Evolutionary conservation across 2,888 invertebrate species (phyloP).

Genomic region (Cetonia aurata): DNA sequence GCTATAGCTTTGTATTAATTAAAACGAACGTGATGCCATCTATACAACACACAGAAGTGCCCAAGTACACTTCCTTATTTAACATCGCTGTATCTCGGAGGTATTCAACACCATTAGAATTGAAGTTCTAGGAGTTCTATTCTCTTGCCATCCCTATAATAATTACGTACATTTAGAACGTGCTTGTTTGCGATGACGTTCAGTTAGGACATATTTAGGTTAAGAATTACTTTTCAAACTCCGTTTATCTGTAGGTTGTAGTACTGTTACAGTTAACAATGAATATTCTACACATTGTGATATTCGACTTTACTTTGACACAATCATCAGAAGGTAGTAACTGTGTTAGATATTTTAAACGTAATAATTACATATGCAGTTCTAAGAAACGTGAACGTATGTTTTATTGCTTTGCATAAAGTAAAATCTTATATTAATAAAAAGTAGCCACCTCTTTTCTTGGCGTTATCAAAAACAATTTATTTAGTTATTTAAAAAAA

Average conservation of each 20-base stretch:
- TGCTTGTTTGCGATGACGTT: slow-evolving; percentile 14
- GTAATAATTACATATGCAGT: too few relatives aligned
- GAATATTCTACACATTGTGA: too few relatives aligned
- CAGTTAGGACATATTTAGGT: slow-evolving; percentile 19
- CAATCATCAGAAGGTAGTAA: too few relatives aligned
- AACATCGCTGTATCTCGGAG: slow-evolving; percentile 5
- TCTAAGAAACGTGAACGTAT: too few relatives aligned
- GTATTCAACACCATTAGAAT: slow-evolving; percentile 24
- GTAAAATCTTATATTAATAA: too few relatives aligned
- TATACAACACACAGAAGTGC: not conserved
- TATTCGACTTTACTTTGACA: too few relatives aligned
- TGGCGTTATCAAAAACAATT: too few relatives aligned
- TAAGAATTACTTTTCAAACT: slow-evolving; percentile 13
- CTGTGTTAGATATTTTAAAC: too few relatives aligned
- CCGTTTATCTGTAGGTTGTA: not conserved
- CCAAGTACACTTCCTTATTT: slow-evolving; percentile 15
- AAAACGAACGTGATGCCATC: slow-evolving; percentile 15
- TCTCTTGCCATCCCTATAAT: slow-evolving; percentile 15
- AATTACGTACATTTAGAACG: slow-evolving; percentile 27
- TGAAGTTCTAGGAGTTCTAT: not conserved
- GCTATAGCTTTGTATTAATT: slow-evolving; percentile 4
- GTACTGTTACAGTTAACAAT: not conserved
- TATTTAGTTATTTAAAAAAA: too few relatives aligned
- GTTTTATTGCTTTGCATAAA: too few relatives aligned
- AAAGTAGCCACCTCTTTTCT: too few relatives aligned